A percentile compares a stretch with the other conserved stretches of the same genome.
phyloP scores from a whole-genome alignment of 2,888 invertebrate species.

The Rotaria magnacalcarata region DNA sequence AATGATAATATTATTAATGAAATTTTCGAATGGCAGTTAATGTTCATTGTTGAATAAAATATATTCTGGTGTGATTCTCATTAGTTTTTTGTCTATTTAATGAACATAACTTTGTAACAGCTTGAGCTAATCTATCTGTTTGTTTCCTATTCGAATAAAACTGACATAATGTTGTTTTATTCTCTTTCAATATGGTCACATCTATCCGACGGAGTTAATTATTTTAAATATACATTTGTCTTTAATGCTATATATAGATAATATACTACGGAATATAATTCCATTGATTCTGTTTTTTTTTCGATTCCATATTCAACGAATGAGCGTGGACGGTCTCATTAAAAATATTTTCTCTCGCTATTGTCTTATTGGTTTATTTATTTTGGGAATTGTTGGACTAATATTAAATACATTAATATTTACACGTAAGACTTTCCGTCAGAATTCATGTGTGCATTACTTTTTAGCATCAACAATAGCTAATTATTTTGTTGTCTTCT shows the following conservation, averaged over 20 bases:
- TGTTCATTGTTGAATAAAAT: too few relatives aligned
- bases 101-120: neutral
- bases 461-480: slow-evolving; percentile 33
- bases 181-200: neutral
- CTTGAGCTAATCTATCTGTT: neutral
- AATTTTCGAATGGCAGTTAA: too few relatives aligned
- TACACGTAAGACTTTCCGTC: neutral
- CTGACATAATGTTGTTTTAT: too few relatives aligned
- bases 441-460: slow-evolving; percentile 13
- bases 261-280: neutral
- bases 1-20: too few relatives aligned
- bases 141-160: too few relatives aligned
- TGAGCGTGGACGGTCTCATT: neutral
- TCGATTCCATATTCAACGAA: neutral
- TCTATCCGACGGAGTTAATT: neutral
- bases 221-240: neutral
- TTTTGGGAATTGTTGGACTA: neutral
- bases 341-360: neutral
- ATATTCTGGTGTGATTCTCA: too few relatives aligned
- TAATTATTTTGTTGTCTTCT: slow-evolving; percentile 23
- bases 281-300: neutral
- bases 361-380: neutral
- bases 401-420: slow-evolving; percentile 32
- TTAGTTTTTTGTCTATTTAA: neutral
- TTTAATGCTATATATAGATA: neutral